These are phyloP conservation scores for Lophura nycthemera DNA, from an alignment of 2,113 vertebrate species.

Conservation along the genomic window DNA sequence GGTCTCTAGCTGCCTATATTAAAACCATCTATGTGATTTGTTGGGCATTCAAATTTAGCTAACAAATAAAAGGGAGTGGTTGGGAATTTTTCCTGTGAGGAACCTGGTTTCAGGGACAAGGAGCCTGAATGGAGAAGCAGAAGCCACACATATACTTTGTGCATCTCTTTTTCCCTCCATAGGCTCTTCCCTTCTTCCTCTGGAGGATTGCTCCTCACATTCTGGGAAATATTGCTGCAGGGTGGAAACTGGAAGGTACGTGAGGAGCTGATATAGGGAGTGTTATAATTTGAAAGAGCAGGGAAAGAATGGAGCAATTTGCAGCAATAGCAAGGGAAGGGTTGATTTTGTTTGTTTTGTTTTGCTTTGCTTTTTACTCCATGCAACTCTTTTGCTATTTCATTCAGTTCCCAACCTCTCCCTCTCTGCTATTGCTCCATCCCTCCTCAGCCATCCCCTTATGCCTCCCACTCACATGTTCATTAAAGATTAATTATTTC, in stretches of 20 bases:
- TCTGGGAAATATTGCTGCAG: slow-evolving; percentile 3
- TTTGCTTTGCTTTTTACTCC: slow-evolving; percentile 7
- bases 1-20: not conserved
- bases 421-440: slow-evolving; percentile 12
- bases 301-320: slow-evolving; percentile 25
- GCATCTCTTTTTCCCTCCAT: not conserved
- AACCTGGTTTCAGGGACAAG: not conserved
- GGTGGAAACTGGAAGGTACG: slow-evolving; percentile 18
- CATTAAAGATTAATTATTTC: slow-evolving; percentile 52
- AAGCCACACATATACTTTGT: not conserved
- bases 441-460: not conserved
- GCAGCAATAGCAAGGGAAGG: not conserved
- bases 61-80: not conserved
- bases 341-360: not conserved
- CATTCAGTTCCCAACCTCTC: slow-evolving; percentile 51
- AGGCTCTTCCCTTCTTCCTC: not conserved
- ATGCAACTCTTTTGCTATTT: not conserved
- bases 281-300: slow-evolving; percentile 9
- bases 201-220: not conserved
- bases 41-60: not conserved
- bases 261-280: not conserved
- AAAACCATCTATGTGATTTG: not conserved
- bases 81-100: not conserved
- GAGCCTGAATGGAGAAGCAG: not conserved
- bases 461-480: slow-evolving; percentile 6